These are phyloP conservation scores for Steatocranus sp. DNA, from an alignment of 2,797 vertebrate genomes.

Conservation along the genomic window DNA sequence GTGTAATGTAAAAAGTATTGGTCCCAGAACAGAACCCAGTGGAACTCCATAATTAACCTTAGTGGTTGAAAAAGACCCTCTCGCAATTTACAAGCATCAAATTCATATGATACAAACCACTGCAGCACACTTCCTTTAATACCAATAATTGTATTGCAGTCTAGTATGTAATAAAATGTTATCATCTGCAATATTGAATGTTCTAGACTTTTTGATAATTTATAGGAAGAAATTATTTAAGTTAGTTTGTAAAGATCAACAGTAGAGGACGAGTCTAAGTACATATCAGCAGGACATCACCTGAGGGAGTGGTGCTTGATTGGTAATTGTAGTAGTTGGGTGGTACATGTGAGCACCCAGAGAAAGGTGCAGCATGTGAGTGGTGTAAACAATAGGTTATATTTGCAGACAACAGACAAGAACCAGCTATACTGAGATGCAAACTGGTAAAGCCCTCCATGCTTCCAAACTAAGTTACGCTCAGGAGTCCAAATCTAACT, in stretches of 20 bases:
- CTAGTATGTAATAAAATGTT: neutral
- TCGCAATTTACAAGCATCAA: neutral
- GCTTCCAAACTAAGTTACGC: neutral
- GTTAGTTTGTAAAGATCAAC: neutral
- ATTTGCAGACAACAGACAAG: neutral
- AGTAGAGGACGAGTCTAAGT: neutral
- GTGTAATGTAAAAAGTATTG: neutral
- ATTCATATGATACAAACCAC: neutral
- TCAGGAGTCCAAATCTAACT: neutral
- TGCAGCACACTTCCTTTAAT: neutral
- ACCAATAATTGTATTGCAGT: neutral
- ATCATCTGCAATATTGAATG: neutral
- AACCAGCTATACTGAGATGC: neutral
- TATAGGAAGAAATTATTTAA: neutral
- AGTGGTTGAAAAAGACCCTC: neutral
- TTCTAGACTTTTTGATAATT: neutral
- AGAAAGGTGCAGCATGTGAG: neutral
- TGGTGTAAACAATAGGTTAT: neutral
- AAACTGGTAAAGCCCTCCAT: neutral
- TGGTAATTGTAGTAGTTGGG: neutral
- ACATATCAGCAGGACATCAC: neutral
- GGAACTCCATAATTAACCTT: neutral
- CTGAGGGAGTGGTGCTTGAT: neutral
- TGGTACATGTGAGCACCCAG: neutral
- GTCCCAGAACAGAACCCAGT: neutral